Conservation (phyloP, 2,113 vertebrate species). For the Epinephelus fuscoguttatus region DNA sequence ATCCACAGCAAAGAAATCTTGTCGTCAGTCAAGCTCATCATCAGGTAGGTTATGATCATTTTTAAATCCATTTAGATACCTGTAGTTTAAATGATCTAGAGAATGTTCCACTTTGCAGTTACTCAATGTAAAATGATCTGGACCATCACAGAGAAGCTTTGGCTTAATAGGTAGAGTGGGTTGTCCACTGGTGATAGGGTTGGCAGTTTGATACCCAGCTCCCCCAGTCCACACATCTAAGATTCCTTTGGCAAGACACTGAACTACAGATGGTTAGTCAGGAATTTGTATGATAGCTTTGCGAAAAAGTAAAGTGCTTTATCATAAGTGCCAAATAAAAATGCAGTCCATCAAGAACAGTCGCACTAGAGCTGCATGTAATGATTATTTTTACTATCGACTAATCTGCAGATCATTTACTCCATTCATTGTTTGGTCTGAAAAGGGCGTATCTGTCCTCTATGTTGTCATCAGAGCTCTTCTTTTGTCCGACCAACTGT, state of each 20-base stretch:
- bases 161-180: too few species aligned
- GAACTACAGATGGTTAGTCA: too few species aligned
- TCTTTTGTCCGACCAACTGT: neutral
- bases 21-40: constrained; percentile 40
- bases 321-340: too few species aligned
- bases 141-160: too few species aligned
- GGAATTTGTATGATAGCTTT: too few species aligned
- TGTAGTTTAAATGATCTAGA: neutral
- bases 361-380: neutral
- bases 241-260: too few species aligned
- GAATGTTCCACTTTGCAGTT: neutral
- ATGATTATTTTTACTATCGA: neutral
- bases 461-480: neutral
- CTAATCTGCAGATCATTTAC: neutral
- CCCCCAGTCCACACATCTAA: too few species aligned
- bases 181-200: too few species aligned
- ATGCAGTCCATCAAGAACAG: neutral
- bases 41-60: constrained; percentile 49
- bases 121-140: neutral
- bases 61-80: neutral
- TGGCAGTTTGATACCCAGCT: too few species aligned
- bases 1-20: constrained; percentile 63
- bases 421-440: neutral
- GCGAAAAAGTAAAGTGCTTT: too few species aligned
- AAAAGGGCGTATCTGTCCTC: neutral